Evolutionary conservation across 2,888 invertebrate species (phyloP).

Genomic region (Aleiodes testaceus): DNA sequence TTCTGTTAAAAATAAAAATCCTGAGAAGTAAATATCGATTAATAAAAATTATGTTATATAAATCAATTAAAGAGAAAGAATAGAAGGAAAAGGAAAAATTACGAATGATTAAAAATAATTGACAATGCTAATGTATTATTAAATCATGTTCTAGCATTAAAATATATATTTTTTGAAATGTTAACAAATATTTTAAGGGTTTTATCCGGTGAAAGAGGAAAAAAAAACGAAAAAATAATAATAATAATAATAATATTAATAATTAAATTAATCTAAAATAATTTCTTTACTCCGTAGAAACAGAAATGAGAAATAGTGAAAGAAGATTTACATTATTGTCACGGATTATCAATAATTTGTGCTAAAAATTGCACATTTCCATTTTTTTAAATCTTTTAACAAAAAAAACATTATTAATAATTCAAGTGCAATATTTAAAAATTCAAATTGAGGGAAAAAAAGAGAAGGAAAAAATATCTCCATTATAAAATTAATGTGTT

Average conservation of each 20-base stretch:
- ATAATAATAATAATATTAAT: background rate
- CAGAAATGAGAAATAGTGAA: slow-evolving; percentile 4
- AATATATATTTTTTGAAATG: slow-evolving; percentile 47
- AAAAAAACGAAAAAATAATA: slow-evolving; percentile 24
- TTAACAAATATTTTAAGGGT: slow-evolving; percentile 42
- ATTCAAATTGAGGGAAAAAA: background rate
- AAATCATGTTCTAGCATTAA: slow-evolving; percentile 40
- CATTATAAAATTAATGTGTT: slow-evolving; percentile 7
- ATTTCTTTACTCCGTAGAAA: background rate
- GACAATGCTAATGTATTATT: slow-evolving; percentile 40
- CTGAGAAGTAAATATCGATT: slow-evolving; percentile 24
- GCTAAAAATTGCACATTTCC: background rate
- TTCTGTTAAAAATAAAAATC: background rate
- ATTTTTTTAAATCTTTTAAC: slow-evolving; percentile 14
- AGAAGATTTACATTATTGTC: slow-evolving; percentile 23
- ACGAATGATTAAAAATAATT: slow-evolving; percentile 36
- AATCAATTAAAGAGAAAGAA: background rate
- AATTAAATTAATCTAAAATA: background rate
- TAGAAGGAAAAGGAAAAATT: slow-evolving; percentile 8
- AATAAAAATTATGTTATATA: slow-evolving; percentile 19
- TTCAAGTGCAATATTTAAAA: slow-evolving; percentile 6
- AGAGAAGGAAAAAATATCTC: background rate
- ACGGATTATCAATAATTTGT: slow-evolving; percentile 7
- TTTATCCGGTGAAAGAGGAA: slow-evolving; percentile 35
- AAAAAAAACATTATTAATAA: slow-evolving; percentile 3